Conservation (phyloP, 1,140 invertebrate genomes). For the Drosophila cardini region DNA sequence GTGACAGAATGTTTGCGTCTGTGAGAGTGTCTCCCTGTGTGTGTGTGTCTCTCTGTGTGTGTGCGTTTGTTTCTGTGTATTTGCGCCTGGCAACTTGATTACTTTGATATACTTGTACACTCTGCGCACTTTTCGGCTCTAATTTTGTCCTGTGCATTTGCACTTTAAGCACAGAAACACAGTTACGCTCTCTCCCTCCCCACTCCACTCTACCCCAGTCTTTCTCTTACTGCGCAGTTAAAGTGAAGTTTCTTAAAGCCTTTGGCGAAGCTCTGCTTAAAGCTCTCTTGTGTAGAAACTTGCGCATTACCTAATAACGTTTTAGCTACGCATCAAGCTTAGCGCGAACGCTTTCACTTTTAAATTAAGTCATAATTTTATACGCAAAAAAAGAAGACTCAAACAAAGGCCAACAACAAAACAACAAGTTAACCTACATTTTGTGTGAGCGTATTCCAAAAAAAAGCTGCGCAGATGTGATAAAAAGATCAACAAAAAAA, state of each 20-base stretch:
- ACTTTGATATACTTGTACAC: conserved; percentile 29
- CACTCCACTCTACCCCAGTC: not conserved
- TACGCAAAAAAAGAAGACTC: conserved; percentile 49
- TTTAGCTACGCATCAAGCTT: conserved; percentile 35
- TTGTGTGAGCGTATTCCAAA: conserved; percentile 19
- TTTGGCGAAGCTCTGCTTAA: not conserved
- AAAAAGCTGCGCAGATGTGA: conserved; percentile 43
- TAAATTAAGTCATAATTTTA: conserved; percentile 79
- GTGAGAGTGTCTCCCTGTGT: conserved; percentile 1
- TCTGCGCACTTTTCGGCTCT: conserved; percentile 15
- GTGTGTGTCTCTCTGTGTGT: conserved; percentile 18
- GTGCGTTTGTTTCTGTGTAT: conserved; percentile 18
- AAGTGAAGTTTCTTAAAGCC: conserved; percentile 20
- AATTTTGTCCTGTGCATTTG: conserved; percentile 36
- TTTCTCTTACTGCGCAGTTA: conserved; percentile 29
- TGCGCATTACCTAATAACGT: conserved; percentile 52
- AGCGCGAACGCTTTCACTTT: conserved; percentile 71
- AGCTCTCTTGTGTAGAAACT: not conserved
- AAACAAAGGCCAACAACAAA: conserved; percentile 38
- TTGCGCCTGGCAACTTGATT: conserved; percentile 50
- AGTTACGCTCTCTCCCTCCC: not conserved
- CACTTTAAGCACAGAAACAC: not conserved
- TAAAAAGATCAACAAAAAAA: conserved; percentile 5
- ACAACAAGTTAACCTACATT: conserved; percentile 71
- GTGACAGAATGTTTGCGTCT: no score